Evolutionary conservation across 1,140 invertebrate species (phyloP).

Genomic region (Saccostrea cuccullata): DNA sequence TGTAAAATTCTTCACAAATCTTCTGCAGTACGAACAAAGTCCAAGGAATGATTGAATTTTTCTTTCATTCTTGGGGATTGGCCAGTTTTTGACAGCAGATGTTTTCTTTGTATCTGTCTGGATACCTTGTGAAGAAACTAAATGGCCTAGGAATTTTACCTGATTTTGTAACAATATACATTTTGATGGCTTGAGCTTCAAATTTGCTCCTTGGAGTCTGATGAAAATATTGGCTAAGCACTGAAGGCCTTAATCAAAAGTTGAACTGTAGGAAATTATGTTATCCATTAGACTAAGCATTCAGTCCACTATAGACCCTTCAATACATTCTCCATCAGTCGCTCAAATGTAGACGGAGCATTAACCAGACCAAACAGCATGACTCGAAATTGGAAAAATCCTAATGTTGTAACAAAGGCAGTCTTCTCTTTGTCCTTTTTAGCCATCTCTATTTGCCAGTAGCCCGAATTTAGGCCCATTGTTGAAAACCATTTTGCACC

Average conservation of each 20-base stretch:
- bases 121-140: slow-evolving; percentile 47
- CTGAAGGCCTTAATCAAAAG: no score
- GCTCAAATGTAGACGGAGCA: slow-evolving; percentile 50
- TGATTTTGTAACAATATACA: slow-evolving; percentile 55
- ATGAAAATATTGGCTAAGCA: slow-evolving; percentile 38
- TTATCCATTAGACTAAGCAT: slow-evolving; percentile 57
- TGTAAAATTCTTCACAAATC: slow-evolving; percentile 63
- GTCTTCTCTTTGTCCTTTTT: slow-evolving; percentile 49
- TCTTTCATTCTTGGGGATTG: slow-evolving; percentile 63
- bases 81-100: slow-evolving; percentile 57
- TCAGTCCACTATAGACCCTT: slow-evolving; percentile 43
- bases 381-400: slow-evolving; percentile 52
- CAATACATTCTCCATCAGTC: slow-evolving; percentile 61
- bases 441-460: slow-evolving; percentile 68
- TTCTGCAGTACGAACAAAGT: slow-evolving; percentile 68
- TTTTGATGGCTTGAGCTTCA: slow-evolving; percentile 54
- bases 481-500: slow-evolving; percentile 55
- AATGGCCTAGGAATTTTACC: slow-evolving; percentile 56
- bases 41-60: slow-evolving; percentile 68
- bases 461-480: slow-evolving; percentile 62
- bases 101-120: slow-evolving; percentile 50
- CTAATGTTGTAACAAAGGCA: slow-evolving; percentile 46
- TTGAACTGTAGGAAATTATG: slow-evolving; percentile 45
- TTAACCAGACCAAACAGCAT: slow-evolving; percentile 56
- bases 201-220: slow-evolving; percentile 44